A percentile compares a stretch with the other conserved stretches of the same genome.
phyloP scores from a whole-genome alignment of 2,888 invertebrate species.

The Conistra vaccinii region DNA sequence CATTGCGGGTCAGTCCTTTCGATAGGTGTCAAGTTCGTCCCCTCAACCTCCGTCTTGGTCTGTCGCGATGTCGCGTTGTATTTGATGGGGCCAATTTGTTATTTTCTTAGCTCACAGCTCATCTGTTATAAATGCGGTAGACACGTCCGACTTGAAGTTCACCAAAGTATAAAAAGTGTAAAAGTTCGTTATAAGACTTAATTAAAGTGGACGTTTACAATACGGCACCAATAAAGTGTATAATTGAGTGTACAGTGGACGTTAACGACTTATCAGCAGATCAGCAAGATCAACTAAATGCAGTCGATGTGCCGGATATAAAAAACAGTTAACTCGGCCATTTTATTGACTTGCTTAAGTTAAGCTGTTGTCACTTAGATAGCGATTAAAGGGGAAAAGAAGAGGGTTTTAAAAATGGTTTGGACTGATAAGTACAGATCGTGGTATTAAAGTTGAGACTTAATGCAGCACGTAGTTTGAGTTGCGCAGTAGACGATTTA shows the following conservation, averaged over 20 bases:
- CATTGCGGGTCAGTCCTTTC: too few relatives aligned
- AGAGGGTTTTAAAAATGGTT: background rate
- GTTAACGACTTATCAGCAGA: slow-evolving; percentile 53
- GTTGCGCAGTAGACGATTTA: too few relatives aligned
- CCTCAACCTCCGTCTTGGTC: too few relatives aligned
- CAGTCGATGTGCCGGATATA: slow-evolving; percentile 59
- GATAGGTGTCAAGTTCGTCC: too few relatives aligned
- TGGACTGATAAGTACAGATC: background rate
- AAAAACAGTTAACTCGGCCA: slow-evolving; percentile 64
- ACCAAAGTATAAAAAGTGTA: background rate
- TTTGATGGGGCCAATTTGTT: too few relatives aligned
- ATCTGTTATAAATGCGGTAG: too few relatives aligned
- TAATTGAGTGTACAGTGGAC: slow-evolving; percentile 35
- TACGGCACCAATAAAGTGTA: slow-evolving; percentile 45
- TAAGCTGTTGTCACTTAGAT: slow-evolving; percentile 9
- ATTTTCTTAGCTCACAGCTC: too few relatives aligned
- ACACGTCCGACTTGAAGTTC: background rate
- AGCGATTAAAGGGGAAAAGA: slow-evolving; percentile 6
- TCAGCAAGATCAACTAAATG: slow-evolving; percentile 49
- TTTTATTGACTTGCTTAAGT: slow-evolving; percentile 57
- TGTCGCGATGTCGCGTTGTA: too few relatives aligned
- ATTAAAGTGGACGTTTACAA: slow-evolving; percentile 40
- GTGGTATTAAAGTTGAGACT: too few relatives aligned
- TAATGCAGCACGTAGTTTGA: too few relatives aligned
- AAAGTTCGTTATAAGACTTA: slow-evolving; percentile 14